Evolutionary conservation across 1,140 invertebrate genomes (phyloP).

Genomic region (Glossosoma conforme): DNA sequence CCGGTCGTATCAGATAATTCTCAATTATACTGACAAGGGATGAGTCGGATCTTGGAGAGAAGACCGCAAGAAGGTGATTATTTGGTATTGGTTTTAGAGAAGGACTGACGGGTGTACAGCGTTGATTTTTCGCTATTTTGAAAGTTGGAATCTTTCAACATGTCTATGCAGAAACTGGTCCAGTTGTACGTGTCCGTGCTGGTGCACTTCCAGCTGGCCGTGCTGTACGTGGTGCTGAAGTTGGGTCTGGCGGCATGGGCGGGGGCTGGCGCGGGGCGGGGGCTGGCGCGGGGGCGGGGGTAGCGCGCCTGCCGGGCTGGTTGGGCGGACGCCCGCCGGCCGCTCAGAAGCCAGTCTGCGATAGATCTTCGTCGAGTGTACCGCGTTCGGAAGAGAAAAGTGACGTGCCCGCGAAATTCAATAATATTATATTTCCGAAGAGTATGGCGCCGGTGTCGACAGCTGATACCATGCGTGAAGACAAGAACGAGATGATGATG

Average conservation of each 20-base stretch:
- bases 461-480: conserved; percentile 46
- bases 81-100: not conserved
- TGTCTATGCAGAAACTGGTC: conserved; percentile 21
- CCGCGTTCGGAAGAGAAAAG: no score
- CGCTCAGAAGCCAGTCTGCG: no score
- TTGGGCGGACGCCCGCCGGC: conserved; percentile 6
- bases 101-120: no score
- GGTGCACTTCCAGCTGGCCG: conserved; percentile 26
- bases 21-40: no score
- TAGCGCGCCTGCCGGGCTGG: conserved; percentile 1
- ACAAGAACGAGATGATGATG: conserved; percentile 38
- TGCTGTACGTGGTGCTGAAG: conserved; percentile 21
- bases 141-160: no score
- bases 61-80: no score
- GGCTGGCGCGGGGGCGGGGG: conserved; percentile 2
- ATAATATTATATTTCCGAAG: no score
- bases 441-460: conserved; percentile 32
- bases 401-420: no score
- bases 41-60: no score
- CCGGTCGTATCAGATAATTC: no score
- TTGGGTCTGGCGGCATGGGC: conserved; percentile 12
- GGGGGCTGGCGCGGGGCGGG: conserved; percentile 7
- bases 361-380: no score
- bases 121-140: not conserved
- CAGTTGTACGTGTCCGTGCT: conserved; percentile 29